These are phyloP conservation scores for Timandra comae DNA, from an alignment of 2,888 invertebrate species.

Conservation along the genomic window DNA sequence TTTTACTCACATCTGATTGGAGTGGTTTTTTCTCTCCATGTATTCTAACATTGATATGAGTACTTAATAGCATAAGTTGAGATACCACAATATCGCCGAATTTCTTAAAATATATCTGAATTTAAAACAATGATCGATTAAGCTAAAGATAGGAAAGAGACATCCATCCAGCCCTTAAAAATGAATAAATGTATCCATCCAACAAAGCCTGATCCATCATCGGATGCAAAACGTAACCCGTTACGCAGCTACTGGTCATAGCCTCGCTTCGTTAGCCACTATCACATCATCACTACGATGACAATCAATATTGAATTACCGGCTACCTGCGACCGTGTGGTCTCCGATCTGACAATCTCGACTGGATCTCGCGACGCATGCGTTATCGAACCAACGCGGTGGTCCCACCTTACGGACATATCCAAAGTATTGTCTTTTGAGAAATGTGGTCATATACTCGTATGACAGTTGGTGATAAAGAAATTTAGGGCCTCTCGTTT, in stretches of 20 bases:
- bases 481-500: no score
- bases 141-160: slow-evolving; percentile 1
- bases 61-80: no score
- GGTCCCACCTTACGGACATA: slow-evolving; percentile 66
- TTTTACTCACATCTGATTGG: no score
- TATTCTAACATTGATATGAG: no score
- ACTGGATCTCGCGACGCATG: slow-evolving; percentile 65
- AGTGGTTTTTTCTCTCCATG: no score
- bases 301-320: slow-evolving; percentile 75
- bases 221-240: slow-evolving; percentile 42
- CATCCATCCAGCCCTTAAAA: no score
- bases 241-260: slow-evolving; percentile 51
- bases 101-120: background rate
- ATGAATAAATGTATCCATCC: no score
- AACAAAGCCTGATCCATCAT: slow-evolving; percentile 38
- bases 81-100: no score
- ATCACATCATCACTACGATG: slow-evolving; percentile 71
- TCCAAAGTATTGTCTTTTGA: slow-evolving; percentile 56
- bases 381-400: slow-evolving; percentile 61
- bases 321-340: slow-evolving; percentile 74
- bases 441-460: slow-evolving; percentile 53
- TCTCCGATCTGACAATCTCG: slow-evolving; percentile 66
- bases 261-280: slow-evolving; percentile 69
- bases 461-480: slow-evolving; percentile 68
- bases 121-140: background rate